Evolutionary conservation across 1,140 invertebrate species (phyloP), one percentile per base, ranked within the genome.

Genomic region (Drosophila aff.): DNA sequence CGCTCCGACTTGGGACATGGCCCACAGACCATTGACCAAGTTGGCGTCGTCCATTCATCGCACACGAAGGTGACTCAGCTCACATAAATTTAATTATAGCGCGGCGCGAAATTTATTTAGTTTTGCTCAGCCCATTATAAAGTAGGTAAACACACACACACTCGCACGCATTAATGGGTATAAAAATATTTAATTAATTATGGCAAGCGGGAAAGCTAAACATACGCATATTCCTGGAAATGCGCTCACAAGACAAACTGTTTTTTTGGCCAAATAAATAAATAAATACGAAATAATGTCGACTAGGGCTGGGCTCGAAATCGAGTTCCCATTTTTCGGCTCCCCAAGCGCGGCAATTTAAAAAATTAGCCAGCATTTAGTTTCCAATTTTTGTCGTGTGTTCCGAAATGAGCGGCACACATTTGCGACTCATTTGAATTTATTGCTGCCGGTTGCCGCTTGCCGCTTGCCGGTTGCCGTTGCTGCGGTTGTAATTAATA

Each of bases 51-150:
- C 60, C 71, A 78, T 82, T 82, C 69, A 67, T 83, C 67, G 50
- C 57, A 65, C 74, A 68, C 59, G 59, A 63, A 82, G 78, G 77
- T 86, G 82, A 86, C 65, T 89, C 83, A 87, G 84, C 60, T 28
- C 83, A 80, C 84, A 89, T 83, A 76, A 87, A 89, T 87, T 87
- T 87, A 87, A 87, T 87, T 89, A 89, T 87, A 87, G 83, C 83
- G 63, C 81, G 79, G 53, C 72, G 80, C 81, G 79, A 80, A 87
- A 89, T 84, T 87, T 89, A 87, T 87, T 84, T 87, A 87, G 83
- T 87, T 89, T 87, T 74, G 53, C 80, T 71, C 79, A 64, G 76
- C 62, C 73, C 82, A 79, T 86, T 89, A 86, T 89, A 87, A 86
- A 86, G 53, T 76, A 76, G 62, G 63, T 53, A 76, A 76, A 76